phyloP scores from a whole-genome alignment of 2,888 invertebrate genomes.

The Myathropa florea region DNA sequence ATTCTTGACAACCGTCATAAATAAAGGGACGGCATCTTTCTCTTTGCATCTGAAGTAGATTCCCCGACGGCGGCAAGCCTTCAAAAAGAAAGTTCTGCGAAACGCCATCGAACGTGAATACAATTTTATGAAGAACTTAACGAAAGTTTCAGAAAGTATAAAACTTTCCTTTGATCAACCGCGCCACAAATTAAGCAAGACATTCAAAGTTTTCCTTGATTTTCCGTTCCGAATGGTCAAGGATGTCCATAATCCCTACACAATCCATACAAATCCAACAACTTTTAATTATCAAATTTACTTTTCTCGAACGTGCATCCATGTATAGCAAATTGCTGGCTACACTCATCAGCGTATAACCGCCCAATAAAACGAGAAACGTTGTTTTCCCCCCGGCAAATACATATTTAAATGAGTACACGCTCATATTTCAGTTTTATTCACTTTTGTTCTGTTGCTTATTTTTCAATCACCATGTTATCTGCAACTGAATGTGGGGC shows the following conservation, averaged over 20 bases:
- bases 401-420: not conserved
- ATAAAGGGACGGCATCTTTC: no score
- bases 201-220: not conserved
- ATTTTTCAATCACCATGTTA: slow-evolving; percentile 54
- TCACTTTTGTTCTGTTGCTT: slow-evolving; percentile 4
- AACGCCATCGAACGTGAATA: no score
- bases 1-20: no score
- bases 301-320: slow-evolving; percentile 28
- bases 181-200: not conserved
- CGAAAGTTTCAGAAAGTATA: not conserved
- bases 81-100: no score
- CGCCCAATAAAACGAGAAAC: not conserved
- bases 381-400: not conserved
- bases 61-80: no score
- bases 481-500: slow-evolving; percentile 63
- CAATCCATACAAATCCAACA: not conserved
- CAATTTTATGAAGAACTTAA: no score
- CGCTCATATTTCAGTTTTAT: not conserved
- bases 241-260: not conserved
- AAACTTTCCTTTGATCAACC: not conserved
- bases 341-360: not conserved
- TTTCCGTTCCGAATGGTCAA: not conserved
- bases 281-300: slow-evolving; percentile 57
- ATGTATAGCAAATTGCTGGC: not conserved
- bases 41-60: no score